Base-by-base conservation (phyloP, 2,113 vertebrate genomes). In the Cyprinodon tularosa region DNA sequence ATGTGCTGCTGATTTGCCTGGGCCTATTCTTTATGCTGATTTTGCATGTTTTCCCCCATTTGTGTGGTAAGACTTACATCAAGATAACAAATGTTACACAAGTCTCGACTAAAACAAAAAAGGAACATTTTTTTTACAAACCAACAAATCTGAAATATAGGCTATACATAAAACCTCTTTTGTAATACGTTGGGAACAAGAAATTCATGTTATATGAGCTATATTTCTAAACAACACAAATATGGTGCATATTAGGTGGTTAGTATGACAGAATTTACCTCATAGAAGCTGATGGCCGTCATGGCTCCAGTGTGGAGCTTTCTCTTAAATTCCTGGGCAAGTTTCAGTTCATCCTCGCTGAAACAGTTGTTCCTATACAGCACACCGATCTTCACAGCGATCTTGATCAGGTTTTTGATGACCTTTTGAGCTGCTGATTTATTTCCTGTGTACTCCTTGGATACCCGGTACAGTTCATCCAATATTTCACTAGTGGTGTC, bases 391-490 rank as follows among this genome's bases (percentile, higher is more conserved):
- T 97, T 97, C 74, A 97, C 95, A 0, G 96, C 95, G 10, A 97
- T 93, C 89, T 98, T 98, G 86, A 97, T 80, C 71, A 98, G 93
- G 93, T 98, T 78, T 60, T 98, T 98, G 86, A 96, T 91, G 7
- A 97, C 94, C 63, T 96, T 94, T 76, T 97, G 96, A 36, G 96
- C 95, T 86, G 95, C 95, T 0, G 79, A 1, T 70, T 95, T 94
- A 80, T 94, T 96, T 7, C 90, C 93, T 0, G 93, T 94, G 88
- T 94, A 95, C 65, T 95, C 94, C 53, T 96, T 97, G 75, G 96
- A 97, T 81, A 97, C 93, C 0, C 93, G 94, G 93, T 97, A 97
- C 12, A 97, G 95, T 82, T 97, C 96, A 1, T 97, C 96, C 36
- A 97, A 85, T 81, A 97, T 96, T 86, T 96, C 95, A 1, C 95